phyloP scores from a whole-genome alignment of 1,140 invertebrate species.

The Eulimnadia texana region DNA sequence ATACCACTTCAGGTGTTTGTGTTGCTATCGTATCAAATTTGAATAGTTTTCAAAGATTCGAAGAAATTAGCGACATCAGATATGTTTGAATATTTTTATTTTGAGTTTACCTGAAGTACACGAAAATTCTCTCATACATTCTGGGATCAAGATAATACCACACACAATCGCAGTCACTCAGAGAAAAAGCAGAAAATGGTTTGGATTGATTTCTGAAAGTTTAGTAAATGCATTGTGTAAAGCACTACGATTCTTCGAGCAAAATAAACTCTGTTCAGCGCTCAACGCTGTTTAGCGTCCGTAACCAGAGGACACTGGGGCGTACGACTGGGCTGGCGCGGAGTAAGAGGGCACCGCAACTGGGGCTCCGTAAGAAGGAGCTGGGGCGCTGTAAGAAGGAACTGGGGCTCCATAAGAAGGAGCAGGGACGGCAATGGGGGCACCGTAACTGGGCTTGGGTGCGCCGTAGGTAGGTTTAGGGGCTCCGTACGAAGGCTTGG shows the following conservation, averaged over 20 bases:
- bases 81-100: no score
- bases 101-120: no score
- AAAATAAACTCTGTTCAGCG: not conserved
- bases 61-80: no score
- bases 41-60: no score
- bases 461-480: slow-evolving; percentile 14
- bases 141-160: no score
- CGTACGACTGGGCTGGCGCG: not conserved
- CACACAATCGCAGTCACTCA: no score
- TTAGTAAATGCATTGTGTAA: no score
- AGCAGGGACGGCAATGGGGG: not conserved
- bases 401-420: slow-evolving; percentile 12
- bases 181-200: no score
- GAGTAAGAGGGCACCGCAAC: not conserved
- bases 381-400: not conserved
- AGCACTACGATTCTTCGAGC: not conserved
- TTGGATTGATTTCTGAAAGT: no score
- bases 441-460: slow-evolving; percentile 7
- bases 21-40: no score
- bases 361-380: not conserved
- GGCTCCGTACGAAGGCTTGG: slow-evolving; percentile 12
- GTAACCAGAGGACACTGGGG: not conserved
- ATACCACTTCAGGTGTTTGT: no score
- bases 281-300: not conserved
- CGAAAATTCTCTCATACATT: no score